Evolutionary conservation across 2,888 invertebrate species (phyloP), one percentile per base, ranked within the genome.

Genomic region (Gandaritis pyraliata): DNA sequence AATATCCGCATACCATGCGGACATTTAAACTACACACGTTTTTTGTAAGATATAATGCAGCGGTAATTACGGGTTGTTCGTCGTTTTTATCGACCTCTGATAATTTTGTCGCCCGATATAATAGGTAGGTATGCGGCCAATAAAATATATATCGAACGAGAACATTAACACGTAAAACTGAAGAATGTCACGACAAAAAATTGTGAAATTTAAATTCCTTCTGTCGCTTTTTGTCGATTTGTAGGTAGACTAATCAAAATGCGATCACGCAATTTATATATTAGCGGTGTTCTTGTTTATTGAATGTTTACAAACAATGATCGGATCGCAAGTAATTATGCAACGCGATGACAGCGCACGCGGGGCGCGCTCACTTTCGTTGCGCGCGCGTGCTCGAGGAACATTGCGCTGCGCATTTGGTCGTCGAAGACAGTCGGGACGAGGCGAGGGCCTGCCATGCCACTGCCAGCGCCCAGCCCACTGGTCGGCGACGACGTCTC

Each of bases 271-370:
- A 80, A 83, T 80, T 82, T 73, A 74, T 80, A 76, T 79, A 78
- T 82, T 61, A 49, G 57, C 56, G 59, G 72, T 82, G 72, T 76
- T 82, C 81, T 81, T 77, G 76, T 77, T 83, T 81, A 85, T 85
- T 82, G 77, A 81, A 78, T 91, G 90, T 91, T 91, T 90, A 90
- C 89, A 91, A 91, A 91, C 91, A 92, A 87, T 88, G 81, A 82
- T 85, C 70, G 82, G 84, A 85, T 86, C 81, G 88, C 82, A 78
- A 80, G 81, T 89, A 90, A 89, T 90, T 91, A 91, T 90, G 90
- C 90, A 91, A 92, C 74, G 71, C 73, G 84, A 86, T 86, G 90
- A 90, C 90, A 88, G 85, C 80, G 74, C 77, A 74, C 76, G 77
- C 82, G 73, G 79, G 11, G 71, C 75, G 82, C 87, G 80, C 86